Evolutionary conservation across 1,140 invertebrate genomes (phyloP).

Genomic region (Littorina saxatilis): DNA sequence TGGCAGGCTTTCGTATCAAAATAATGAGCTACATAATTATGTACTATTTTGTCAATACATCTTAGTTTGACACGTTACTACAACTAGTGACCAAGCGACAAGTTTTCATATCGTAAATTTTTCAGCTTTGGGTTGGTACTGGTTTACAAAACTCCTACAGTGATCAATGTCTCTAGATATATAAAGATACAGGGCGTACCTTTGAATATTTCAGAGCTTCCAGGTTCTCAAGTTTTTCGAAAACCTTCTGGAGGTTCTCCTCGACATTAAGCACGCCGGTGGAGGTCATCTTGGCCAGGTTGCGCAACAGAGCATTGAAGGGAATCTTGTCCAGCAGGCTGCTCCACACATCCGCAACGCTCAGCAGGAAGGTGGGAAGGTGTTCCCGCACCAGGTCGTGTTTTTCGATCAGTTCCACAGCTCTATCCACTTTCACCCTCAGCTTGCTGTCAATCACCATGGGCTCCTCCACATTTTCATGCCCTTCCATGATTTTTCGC

Average conservation of each 20-base stretch:
- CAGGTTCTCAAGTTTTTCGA: constrained; percentile 57
- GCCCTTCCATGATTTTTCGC: background rate
- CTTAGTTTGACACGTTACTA: too few species aligned
- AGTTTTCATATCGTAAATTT: too few species aligned
- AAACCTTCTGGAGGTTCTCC: constrained; percentile 50
- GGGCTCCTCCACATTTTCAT: background rate
- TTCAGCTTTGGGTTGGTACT: too few species aligned
- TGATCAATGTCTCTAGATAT: too few species aligned
- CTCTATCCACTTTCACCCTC: constrained; percentile 74
- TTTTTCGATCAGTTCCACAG: constrained; percentile 76
- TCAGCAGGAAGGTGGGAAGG: constrained; percentile 81
- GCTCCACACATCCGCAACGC: constrained; percentile 81
- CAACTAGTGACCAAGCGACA: too few species aligned
- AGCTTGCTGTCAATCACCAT: background rate
- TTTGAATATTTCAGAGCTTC: constrained; percentile 71
- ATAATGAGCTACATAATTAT: too few species aligned
- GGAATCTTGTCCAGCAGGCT: constrained; percentile 80
- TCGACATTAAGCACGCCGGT: constrained; percentile 72
- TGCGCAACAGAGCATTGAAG: constrained; percentile 78
- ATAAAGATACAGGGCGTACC: too few species aligned
- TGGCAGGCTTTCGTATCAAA: too few species aligned
- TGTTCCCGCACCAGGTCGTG: constrained; percentile 81
- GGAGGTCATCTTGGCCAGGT: constrained; percentile 82
- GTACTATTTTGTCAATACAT: too few species aligned
- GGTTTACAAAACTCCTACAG: too few species aligned